Percentiles rank a stretch among this genome's conserved stretches.
phyloP scores from a whole-genome alignment of 2,797 vertebrate genomes.

The Xenentodon cancila region DNA sequence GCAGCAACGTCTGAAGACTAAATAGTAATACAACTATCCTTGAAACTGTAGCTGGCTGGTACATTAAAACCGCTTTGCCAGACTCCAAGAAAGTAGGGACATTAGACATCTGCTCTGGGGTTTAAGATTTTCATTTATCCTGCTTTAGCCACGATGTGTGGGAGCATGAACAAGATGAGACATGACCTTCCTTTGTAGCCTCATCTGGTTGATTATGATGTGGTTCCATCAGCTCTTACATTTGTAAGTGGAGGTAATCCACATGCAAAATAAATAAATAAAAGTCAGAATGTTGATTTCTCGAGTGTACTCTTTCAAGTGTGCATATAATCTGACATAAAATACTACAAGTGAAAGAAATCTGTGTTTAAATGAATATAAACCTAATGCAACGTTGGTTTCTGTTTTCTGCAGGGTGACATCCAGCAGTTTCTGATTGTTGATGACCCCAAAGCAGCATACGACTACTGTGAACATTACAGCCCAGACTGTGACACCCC shows the following conservation, averaged over 20 bases:
- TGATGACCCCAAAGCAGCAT: constrained; percentile 91
- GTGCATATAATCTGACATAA: neutral
- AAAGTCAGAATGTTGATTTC: constrained; percentile 10
- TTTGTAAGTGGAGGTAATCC: neutral
- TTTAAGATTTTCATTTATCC: constrained; percentile 49
- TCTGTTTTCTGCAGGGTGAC: constrained; percentile 86
- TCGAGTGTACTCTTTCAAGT: neutral
- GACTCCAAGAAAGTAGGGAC: constrained; percentile 48
- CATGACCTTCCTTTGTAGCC: constrained; percentile 17
- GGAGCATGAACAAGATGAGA: constrained; percentile 37
- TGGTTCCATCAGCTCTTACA: constrained; percentile 10
- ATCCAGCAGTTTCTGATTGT: constrained; percentile 96
- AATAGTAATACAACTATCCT: no score
- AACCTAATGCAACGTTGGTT: neutral
- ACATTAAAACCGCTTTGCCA: constrained; percentile 22
- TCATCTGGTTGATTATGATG: constrained; percentile 17
- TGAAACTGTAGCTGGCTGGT: constrained; percentile 36
- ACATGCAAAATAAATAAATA: constrained; percentile 1
- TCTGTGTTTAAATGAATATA: neutral
- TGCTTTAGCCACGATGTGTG: constrained; percentile 11
- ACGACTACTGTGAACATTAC: constrained; percentile 98
- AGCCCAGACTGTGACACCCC: constrained; percentile 96
- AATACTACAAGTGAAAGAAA: neutral
- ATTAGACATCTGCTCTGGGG: constrained; percentile 36
- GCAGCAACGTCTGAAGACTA: no score